phyloP scores from a whole-genome alignment of 2,113 vertebrate genomes.

The Cyanoderma ruficeps region DNA sequence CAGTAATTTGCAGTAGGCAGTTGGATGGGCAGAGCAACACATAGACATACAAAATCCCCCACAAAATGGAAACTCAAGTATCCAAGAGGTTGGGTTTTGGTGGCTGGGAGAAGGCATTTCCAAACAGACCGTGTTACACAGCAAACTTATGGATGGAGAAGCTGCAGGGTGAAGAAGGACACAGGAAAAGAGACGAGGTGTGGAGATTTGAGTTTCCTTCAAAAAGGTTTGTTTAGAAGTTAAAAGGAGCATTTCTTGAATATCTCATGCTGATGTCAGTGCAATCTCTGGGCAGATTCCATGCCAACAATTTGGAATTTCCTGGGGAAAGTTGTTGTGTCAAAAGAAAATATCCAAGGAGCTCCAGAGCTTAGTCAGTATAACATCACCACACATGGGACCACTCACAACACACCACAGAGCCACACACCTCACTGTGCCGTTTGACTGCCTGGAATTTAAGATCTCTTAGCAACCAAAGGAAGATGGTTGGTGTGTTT shows the following conservation, averaged over 20 bases:
- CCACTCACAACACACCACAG: background rate
- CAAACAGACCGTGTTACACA: background rate
- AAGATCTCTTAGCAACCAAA: background rate
- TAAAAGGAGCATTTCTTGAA: background rate
- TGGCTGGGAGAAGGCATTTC: background rate
- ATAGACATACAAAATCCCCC: background rate
- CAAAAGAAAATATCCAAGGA: background rate
- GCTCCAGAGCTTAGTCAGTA: background rate
- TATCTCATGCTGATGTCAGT: background rate
- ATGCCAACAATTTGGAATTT: background rate
- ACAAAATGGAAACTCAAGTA: background rate
- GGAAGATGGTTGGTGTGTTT: slow-evolving; percentile 1
- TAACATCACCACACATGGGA: background rate
- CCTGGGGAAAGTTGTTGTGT: background rate
- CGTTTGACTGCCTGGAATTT: background rate
- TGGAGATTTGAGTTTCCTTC: background rate
- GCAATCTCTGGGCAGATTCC: background rate
- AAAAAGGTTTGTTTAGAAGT: background rate
- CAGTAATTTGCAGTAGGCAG: background rate
- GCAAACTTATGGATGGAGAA: background rate
- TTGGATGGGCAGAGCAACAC: background rate
- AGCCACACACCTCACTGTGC: background rate
- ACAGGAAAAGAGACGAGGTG: background rate
- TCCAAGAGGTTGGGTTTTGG: background rate
- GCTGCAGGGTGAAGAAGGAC: background rate